Evolutionary conservation across 2,113 vertebrate genomes (phyloP).

Genomic region (Eupsittula cactorum): DNA sequence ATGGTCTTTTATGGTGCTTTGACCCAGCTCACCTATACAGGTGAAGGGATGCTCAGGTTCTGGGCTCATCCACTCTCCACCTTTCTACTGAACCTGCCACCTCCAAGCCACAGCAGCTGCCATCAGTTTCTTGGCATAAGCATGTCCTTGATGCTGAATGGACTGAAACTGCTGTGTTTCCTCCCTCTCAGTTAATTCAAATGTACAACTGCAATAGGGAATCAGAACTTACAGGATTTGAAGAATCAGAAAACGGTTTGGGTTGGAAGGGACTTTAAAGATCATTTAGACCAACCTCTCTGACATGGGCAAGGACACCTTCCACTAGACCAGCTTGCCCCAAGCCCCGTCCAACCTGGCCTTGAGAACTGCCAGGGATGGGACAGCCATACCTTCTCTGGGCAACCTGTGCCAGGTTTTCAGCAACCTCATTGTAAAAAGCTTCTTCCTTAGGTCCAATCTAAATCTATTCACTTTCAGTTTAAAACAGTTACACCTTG

Average conservation of each 20-base stretch:
- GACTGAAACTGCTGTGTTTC: not conserved
- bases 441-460: not conserved
- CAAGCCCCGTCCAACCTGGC: not conserved
- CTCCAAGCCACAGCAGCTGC: not conserved
- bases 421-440: not conserved
- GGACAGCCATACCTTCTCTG: not conserved
- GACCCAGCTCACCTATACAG: not conserved
- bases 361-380: not conserved
- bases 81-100: not conserved
- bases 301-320: not conserved
- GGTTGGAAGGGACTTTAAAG: not conserved
- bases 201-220: not conserved
- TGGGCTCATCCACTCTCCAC: not conserved
- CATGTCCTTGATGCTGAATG: not conserved
- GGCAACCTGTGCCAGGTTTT: not conserved
- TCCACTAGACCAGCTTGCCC: not conserved
- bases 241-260: not conserved
- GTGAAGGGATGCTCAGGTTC: not conserved
- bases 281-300: not conserved
- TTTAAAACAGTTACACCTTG: not conserved
- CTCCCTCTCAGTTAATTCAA: not conserved
- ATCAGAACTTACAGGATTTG: not conserved
- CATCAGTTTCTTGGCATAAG: rapidly evolving
- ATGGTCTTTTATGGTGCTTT: not conserved
- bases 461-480: not conserved